A percentile compares a stretch with the other conserved stretches of the same genome.
phyloP scores from a whole-genome alignment of 2,888 invertebrate genomes.

The Eugnorisma glareosa region DNA sequence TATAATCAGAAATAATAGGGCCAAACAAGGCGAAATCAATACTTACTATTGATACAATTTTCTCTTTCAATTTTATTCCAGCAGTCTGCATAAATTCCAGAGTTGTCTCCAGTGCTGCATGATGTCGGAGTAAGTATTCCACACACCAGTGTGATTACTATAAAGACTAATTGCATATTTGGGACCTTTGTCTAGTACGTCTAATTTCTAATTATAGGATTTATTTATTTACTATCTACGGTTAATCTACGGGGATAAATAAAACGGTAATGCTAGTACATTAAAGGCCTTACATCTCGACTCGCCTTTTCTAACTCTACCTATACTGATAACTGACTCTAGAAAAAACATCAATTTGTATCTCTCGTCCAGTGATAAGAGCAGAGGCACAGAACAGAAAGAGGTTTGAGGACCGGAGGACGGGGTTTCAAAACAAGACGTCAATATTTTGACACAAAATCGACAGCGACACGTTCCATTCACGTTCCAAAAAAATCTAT shows the following conservation, averaged over 20 bases:
- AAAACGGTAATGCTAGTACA: constrained; percentile 13
- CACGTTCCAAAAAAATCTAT: not conserved
- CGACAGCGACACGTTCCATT: not conserved
- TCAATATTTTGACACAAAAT: not conserved
- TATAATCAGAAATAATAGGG: not conserved
- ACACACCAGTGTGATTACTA: constrained; percentile 47
- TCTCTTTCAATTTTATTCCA: constrained; percentile 83
- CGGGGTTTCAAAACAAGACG: constrained; percentile 1
- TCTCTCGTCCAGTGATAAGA: not conserved
- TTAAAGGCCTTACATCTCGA: constrained; percentile 5
- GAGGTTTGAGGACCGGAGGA: not conserved
- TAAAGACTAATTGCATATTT: constrained; percentile 46
- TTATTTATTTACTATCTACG: not conserved
- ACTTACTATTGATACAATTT: constrained; percentile 89
- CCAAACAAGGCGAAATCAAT: not conserved
- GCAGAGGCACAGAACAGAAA: not conserved
- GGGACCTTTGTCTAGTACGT: not conserved
- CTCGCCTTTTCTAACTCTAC: not conserved
- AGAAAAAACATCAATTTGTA: constrained; percentile 3
- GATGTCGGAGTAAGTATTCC: constrained; percentile 61
- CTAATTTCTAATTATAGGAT: not conserved
- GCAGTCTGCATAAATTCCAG: constrained; percentile 90
- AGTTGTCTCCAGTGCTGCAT: constrained; percentile 89
- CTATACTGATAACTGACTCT: not conserved
- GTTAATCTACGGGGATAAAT: constrained; percentile 1